phyloP scores from a whole-genome alignment of 2,888 invertebrate genomes.

The Carabus problematicus region DNA sequence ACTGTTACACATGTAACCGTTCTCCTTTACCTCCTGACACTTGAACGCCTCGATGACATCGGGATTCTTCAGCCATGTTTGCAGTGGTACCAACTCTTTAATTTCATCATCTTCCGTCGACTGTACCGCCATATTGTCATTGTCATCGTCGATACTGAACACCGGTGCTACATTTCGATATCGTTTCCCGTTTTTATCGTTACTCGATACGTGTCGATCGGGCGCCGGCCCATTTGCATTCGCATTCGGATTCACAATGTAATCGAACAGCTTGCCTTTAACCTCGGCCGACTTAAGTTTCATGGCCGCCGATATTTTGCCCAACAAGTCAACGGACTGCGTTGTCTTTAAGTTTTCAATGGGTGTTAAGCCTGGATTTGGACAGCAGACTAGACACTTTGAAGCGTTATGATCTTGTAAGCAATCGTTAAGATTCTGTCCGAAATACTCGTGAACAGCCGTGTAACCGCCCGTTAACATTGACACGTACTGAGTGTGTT shows the following conservation, averaged over 20 bases:
- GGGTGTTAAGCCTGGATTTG: constrained; percentile 55
- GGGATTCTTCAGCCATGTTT: constrained; percentile 81
- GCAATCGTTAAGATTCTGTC: constrained; percentile 79
- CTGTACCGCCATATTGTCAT: constrained; percentile 63
- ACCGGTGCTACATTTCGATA: constrained; percentile 91
- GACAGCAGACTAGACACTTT: constrained; percentile 82
- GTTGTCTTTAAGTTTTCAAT: constrained; percentile 49
- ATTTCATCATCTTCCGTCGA: constrained; percentile 67
- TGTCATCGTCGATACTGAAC: constrained; percentile 93
- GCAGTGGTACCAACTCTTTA: constrained; percentile 82
- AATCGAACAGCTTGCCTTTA: constrained; percentile 89
- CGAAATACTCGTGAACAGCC: constrained; percentile 83
- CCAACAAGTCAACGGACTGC: constrained; percentile 74
- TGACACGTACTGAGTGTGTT: constrained; percentile 91
- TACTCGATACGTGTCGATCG: constrained; percentile 84
- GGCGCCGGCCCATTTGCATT: constrained; percentile 62
- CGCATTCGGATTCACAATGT: constrained; percentile 86
- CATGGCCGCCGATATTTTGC: constrained; percentile 86
- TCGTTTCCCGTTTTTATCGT: constrained; percentile 83
- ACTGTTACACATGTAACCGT: constrained; percentile 88
- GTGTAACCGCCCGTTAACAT: constrained; percentile 91
- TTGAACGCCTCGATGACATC: constrained; percentile 86
- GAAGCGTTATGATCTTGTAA: constrained; percentile 84
- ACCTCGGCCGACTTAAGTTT: constrained; percentile 91
- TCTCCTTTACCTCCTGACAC: constrained; percentile 91